Evolutionary conservation across 1,140 invertebrate genomes (phyloP), one percentile per base, ranked within the genome.

Genomic region (Trissolcus basalis): DNA sequence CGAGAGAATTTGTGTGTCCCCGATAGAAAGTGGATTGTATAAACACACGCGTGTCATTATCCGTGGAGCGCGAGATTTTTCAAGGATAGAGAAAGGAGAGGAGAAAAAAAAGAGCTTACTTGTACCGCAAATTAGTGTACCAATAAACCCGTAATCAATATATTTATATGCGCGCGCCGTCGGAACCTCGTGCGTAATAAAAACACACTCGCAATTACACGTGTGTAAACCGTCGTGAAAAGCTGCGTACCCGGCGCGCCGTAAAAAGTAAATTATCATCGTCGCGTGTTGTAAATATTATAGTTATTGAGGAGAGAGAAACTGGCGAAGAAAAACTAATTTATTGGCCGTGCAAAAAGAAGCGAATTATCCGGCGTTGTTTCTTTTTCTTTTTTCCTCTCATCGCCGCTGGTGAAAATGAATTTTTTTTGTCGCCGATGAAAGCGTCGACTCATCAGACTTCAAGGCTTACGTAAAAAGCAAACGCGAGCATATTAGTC

Each of bases 11-110:
- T 11, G 56, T 60, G 19, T 27, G 50, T 61, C 67, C 44, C 12
- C 35, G 44, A 55, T 70, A 70, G 67, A 70, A 61, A 61, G 58
- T 36, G 14, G 54, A 67, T 69, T 60, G 65, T 60, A 48, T 60
- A 60, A 48, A 54, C 16, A 60, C 48, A 7, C 43, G n/a, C n/a
- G 15, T 41, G 54, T 65, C 35, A 65, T 65, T 65, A 65, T 43
- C 41, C 51, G 15, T 49, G 45, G 58, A 61, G 13, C 48, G 56
- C 6, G 45, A 36, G 45, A 44, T 63, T 51, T 69, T 14, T 14
- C 49, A 63, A 56, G 49, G 56, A 33, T 1, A 27, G 6, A 27
- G 19, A 27, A 27, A n/a, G n/a, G n/a, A n/a, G n/a, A n/a, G n/a
- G 19, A 27, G 19, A 27, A 27, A 27, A 27, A 27, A 27, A 1